Evolutionary conservation across 2,113 vertebrate species (phyloP).

Genomic region (Misgurnus anguillicaudatus): DNA sequence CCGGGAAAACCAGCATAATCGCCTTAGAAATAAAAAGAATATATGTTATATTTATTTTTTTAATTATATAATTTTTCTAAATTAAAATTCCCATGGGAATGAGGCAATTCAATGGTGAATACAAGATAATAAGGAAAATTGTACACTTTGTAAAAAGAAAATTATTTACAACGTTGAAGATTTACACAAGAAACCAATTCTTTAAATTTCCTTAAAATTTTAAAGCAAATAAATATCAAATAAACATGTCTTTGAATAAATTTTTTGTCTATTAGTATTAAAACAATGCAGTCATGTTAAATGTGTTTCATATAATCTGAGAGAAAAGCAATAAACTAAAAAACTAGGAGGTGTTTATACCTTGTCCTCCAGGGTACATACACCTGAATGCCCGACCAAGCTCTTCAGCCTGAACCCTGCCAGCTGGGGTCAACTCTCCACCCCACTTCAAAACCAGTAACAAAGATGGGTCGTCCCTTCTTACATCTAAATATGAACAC

Average conservation of each 20-base stretch:
- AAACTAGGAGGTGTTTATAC: conserved; percentile 59
- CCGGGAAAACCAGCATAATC: conserved; percentile 91
- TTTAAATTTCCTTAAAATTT: no score
- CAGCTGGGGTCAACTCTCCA: conserved; percentile 88
- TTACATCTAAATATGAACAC: conserved; percentile 71
- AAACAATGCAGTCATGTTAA: no score
- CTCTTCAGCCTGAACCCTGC: conserved; percentile 88
- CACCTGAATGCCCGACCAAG: conserved; percentile 88
- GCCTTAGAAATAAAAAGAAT: conserved; percentile 64
- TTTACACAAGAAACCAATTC: no score
- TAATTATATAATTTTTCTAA: no score
- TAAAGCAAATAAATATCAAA: no score
- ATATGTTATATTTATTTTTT: no score
- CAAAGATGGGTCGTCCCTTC: conserved; percentile 84
- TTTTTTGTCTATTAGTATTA: no score
- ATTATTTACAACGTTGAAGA: no score
- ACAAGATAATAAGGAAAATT: no score
- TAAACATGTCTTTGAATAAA: no score
- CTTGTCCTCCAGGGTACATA: conserved; percentile 93
- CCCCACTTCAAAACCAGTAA: conserved; percentile 90
- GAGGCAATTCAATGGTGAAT: not conserved
- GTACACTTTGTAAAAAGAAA: not conserved
- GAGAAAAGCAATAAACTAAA: not conserved
- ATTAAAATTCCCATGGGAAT: no score
- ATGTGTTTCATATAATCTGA: not conserved